Conservation (phyloP, 1,140 invertebrate genomes). For the Dysdera silvatica region DNA sequence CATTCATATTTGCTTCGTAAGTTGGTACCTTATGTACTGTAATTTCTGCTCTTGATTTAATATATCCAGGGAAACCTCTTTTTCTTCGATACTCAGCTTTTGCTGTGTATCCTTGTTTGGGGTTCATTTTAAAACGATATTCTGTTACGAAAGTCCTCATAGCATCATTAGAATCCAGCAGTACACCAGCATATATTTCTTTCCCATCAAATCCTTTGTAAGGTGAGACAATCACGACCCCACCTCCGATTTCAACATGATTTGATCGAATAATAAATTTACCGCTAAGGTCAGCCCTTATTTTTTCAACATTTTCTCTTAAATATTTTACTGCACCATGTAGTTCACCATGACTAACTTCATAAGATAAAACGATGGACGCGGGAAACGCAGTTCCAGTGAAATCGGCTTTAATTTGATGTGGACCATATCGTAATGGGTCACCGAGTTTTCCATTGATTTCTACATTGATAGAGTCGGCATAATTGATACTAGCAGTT, state of each 20-base stretch:
- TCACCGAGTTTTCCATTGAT: conserved; percentile 10
- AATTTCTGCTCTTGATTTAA: conserved; percentile 8
- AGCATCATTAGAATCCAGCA: conserved; percentile 8
- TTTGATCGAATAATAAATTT: not conserved
- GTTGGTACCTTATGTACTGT: conserved; percentile 6
- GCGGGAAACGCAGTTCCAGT: conserved; percentile 2
- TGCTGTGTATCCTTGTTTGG: not conserved
- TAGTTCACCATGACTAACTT: conserved; percentile 12
- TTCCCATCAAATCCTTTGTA: conserved; percentile 26
- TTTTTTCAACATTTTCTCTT: not conserved
- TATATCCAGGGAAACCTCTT: conserved; percentile 15
- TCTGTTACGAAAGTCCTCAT: conserved; percentile 6
- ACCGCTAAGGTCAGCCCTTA: conserved; percentile 7
- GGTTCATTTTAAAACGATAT: not conserved
- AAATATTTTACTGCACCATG: not conserved
- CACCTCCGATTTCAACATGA: conserved; percentile 3
- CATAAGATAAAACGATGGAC: conserved; percentile 10
- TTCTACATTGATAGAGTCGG: conserved; percentile 10
- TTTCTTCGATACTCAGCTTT: conserved; percentile 16
- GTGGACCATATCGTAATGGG: conserved; percentile 12
- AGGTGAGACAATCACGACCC: conserved; percentile 7
- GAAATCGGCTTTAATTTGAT: conserved; percentile 16
- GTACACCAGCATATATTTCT: not conserved
- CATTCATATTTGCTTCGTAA: conserved; percentile 9
- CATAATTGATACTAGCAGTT: conserved; percentile 8